Conservation (phyloP, 2,797 vertebrate genomes). For the Eidolon dupreanum region DNA sequence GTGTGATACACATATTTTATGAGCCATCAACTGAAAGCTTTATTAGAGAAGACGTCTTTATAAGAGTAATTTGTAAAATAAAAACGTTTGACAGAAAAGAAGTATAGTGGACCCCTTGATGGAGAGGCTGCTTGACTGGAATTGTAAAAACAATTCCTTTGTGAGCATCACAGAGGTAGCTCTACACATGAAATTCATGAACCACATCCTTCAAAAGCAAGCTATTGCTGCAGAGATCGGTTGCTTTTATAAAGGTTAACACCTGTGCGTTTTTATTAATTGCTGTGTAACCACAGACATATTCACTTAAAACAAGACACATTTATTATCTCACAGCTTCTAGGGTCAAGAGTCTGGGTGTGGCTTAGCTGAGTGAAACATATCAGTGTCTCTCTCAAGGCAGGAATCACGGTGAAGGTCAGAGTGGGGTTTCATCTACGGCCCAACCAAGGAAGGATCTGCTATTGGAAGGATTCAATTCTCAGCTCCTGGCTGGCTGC, state of each 20-base stretch:
- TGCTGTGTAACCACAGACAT: neutral
- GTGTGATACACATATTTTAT: neutral
- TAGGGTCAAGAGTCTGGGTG: neutral
- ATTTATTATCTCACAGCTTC: neutral
- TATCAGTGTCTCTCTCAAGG: neutral
- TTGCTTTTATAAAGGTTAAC: neutral
- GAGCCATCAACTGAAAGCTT: neutral
- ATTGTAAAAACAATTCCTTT: neutral
- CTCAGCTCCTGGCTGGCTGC: neutral
- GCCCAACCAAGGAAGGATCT: neutral
- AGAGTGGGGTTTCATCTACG: neutral
- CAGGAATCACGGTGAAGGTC: too few species aligned
- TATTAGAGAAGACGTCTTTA: neutral
- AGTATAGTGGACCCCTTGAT: neutral
- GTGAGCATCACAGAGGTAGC: neutral
- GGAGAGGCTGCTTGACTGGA: neutral
- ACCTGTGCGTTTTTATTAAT: neutral
- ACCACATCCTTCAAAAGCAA: neutral
- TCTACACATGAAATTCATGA: accelerated
- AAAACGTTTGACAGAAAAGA: neutral
- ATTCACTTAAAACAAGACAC: neutral
- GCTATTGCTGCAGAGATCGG: neutral
- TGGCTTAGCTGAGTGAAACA: neutral
- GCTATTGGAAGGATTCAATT: neutral
- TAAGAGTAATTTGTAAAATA: neutral